phyloP scores from a whole-genome alignment of 1,140 invertebrate species.

The Melipona quadrifasciata region DNA sequence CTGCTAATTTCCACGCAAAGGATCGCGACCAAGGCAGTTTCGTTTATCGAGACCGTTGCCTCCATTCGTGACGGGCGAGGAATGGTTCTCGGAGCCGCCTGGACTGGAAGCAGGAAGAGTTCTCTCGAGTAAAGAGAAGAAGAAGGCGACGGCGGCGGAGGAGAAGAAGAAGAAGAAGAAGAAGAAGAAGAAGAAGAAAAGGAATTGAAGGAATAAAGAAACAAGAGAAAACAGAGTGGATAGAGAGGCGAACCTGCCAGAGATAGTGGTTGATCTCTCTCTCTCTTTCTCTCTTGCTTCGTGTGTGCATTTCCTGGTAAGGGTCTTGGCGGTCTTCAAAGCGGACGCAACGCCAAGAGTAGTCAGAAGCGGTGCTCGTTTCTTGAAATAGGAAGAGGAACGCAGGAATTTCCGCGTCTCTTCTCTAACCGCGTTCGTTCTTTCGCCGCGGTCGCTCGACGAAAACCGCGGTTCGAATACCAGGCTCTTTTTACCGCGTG shows the following conservation, averaged over 20 bases:
- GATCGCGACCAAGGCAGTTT: conserved; percentile 45
- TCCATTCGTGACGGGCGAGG: conserved; percentile 64
- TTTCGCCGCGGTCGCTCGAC: not conserved
- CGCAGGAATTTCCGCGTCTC: conserved; percentile 33
- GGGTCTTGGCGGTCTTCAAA: conserved; percentile 63
- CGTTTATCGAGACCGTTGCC: conserved; percentile 44
- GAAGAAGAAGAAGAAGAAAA: not conserved
- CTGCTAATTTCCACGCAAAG: conserved; percentile 42
- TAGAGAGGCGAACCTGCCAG: conserved; percentile 23
- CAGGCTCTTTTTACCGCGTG: not conserved
- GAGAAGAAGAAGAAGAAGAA: not conserved
- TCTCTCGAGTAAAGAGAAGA: conserved; percentile 12
- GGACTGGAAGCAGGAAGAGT: conserved; percentile 28
- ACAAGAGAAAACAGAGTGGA: conserved; percentile 15
- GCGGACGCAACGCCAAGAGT: conserved; percentile 45
- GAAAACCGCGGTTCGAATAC: conserved; percentile 5
- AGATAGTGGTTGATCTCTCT: conserved; percentile 5
- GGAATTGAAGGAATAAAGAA: conserved; percentile 5
- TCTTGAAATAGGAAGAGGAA: conserved; percentile 50
- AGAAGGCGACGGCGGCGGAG: conserved; percentile 6
- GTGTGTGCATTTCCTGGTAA: conserved; percentile 62
- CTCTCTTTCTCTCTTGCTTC: not conserved
- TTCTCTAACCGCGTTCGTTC: not conserved
- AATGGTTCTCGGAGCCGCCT: conserved; percentile 49
- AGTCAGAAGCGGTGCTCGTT: conserved; percentile 51